These are phyloP conservation scores for Nematopogon swammerdamellus DNA, from an alignment of 2,888 invertebrate species.

Conservation along the genomic window DNA sequence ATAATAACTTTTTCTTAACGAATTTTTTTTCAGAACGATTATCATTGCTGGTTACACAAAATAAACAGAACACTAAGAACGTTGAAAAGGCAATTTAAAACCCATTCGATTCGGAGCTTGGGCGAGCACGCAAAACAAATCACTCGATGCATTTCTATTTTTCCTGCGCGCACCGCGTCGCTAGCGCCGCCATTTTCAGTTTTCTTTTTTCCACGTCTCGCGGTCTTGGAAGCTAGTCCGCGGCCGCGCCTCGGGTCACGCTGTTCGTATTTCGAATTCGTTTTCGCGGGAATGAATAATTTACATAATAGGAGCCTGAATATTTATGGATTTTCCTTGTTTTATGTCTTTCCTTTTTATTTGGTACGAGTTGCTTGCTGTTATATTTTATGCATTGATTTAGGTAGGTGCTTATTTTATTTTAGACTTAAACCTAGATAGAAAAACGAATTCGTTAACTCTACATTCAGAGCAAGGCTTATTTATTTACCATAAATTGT, in stretches of 20 bases:
- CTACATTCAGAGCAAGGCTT: no score
- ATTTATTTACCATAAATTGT: no score
- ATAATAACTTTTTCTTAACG: no score
- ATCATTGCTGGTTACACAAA: not conserved
- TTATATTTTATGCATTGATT: no score
- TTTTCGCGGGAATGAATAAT: not conserved
- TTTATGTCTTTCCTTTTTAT: not conserved
- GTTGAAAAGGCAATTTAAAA: slow-evolving; percentile 44
- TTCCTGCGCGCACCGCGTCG: not conserved
- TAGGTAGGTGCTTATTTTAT: no score
- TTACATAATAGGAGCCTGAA: not conserved
- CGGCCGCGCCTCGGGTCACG: not conserved
- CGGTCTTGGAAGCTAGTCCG: not conserved
- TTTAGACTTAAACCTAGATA: no score
- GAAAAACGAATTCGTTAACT: no score
- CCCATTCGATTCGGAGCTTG: slow-evolving; percentile 27
- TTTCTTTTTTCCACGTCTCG: not conserved
- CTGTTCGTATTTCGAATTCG: not conserved
- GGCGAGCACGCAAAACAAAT: not conserved
- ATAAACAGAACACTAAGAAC: not conserved
- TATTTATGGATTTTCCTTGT: not conserved
- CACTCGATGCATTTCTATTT: not conserved
- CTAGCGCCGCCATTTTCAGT: not conserved
- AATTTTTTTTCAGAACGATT: no score
- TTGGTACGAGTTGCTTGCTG: no score